These are phyloP conservation scores for Mactra quadrangularis DNA, from an alignment of 1,140 invertebrate species.

Conservation along the genomic window DNA sequence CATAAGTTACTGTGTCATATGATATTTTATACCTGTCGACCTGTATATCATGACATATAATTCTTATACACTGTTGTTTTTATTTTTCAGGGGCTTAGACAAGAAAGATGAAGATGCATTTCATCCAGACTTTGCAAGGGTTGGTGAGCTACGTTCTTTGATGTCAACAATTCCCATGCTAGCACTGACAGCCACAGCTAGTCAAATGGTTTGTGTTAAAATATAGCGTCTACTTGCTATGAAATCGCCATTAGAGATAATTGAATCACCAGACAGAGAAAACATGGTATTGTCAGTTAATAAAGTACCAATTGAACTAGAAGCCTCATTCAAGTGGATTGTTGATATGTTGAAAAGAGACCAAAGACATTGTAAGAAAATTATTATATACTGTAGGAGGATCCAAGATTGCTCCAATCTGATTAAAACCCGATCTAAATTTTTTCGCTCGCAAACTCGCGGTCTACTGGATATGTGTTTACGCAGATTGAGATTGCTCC, in stretches of 20 bases:
- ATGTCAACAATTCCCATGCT: neutral
- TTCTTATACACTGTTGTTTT: conserved; percentile 9
- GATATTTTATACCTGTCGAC: too few species aligned
- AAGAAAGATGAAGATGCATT: conserved; percentile 12
- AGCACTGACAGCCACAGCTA: conserved; percentile 33
- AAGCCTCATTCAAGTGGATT: conserved; percentile 50
- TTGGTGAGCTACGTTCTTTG: neutral
- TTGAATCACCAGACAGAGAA: conserved; percentile 56
- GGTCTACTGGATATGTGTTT: too few species aligned
- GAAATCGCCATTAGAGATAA: neutral
- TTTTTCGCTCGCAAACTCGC: too few species aligned
- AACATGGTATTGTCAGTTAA: conserved; percentile 57
- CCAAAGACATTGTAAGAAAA: conserved; percentile 31
- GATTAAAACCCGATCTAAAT: too few species aligned
- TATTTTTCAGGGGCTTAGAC: conserved; percentile 1
- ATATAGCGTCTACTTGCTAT: conserved; percentile 4
- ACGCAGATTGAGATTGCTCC: too few species aligned
- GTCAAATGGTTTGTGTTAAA: neutral
- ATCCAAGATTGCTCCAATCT: conserved; percentile 55
- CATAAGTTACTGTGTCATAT: too few species aligned
- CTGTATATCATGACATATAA: too few species aligned
- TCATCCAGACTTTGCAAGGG: conserved; percentile 5
- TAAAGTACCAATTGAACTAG: conserved; percentile 20
- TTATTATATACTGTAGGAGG: conserved; percentile 54
- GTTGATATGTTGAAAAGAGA: conserved; percentile 15